Evolutionary conservation across 2,797 vertebrate genomes (phyloP).

Genomic region (Sebastes itinus): DNA sequence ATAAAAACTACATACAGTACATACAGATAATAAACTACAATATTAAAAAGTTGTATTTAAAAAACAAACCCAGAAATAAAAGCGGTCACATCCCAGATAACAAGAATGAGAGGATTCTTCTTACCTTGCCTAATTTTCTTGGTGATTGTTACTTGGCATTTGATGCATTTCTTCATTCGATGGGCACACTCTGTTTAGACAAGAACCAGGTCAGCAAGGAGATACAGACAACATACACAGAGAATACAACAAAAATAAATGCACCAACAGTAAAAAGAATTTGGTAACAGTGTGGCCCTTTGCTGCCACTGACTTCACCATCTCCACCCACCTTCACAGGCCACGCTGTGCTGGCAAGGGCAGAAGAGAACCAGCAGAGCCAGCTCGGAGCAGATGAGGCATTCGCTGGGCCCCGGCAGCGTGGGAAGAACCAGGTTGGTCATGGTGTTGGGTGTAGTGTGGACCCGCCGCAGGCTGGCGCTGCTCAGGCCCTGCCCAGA

Average conservation of each 20-base stretch:
- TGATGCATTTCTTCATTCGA: slow-evolving; percentile 99
- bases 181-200: slow-evolving; percentile 90
- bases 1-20: background rate
- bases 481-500: slow-evolving; percentile 80
- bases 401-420: slow-evolving; percentile 87
- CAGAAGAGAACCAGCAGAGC: slow-evolving; percentile 92
- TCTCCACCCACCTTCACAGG: slow-evolving; percentile 89
- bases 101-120: background rate
- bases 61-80: no score
- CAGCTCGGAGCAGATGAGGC: slow-evolving; percentile 97
- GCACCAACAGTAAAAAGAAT: background rate
- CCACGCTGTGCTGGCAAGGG: slow-evolving; percentile 96
- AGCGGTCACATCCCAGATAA: background rate
- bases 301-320: background rate
- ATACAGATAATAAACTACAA: background rate
- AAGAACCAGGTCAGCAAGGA: background rate
- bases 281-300: background rate
- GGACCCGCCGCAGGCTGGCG: slow-evolving; percentile 86
- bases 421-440: slow-evolving; percentile 91
- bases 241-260: background rate
- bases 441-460: slow-evolving; percentile 94
- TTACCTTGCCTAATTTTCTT: slow-evolving; percentile 96
- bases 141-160: slow-evolving; percentile 95
- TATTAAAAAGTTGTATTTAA: no score
- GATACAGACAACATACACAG: background rate